phyloP scores from a whole-genome alignment of 2,888 invertebrate species.

The Luffia ferchaultella region DNA sequence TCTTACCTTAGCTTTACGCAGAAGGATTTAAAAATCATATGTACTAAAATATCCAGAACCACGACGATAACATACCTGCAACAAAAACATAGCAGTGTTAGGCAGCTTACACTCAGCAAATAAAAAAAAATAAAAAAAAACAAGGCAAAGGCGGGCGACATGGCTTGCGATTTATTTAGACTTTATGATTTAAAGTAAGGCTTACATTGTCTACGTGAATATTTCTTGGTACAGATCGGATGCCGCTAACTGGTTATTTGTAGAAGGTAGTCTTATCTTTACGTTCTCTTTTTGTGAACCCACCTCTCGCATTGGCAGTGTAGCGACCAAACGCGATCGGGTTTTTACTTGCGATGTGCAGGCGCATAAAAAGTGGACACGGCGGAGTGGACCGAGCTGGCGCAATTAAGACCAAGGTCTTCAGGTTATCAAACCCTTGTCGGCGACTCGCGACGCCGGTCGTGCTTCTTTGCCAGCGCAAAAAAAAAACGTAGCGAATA shows the following conservation, averaged over 20 bases:
- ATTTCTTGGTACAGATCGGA: background rate
- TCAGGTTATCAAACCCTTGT: slow-evolving; percentile 64
- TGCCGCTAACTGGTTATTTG: background rate
- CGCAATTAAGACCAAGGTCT: slow-evolving; percentile 68
- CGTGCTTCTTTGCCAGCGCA: slow-evolving; percentile 50
- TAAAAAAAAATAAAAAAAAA: too few species aligned
- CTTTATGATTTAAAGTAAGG: background rate
- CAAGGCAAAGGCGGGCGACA: too few species aligned
- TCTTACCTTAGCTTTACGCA: too few species aligned
- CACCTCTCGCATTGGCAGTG: background rate
- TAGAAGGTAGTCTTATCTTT: background rate
- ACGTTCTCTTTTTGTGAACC: background rate
- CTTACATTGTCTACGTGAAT: background rate
- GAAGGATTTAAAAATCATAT: too few species aligned
- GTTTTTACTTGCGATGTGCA: slow-evolving; percentile 63
- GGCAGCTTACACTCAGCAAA: too few species aligned
- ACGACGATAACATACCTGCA: too few species aligned
- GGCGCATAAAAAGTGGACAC: slow-evolving; percentile 62
- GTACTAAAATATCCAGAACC: too few species aligned
- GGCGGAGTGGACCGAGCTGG: slow-evolving; percentile 58
- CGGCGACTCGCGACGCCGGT: slow-evolving; percentile 45
- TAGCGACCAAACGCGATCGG: slow-evolving; percentile 8
- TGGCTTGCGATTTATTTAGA: background rate
- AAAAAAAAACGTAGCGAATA: slow-evolving; percentile 61
- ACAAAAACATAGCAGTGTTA: too few species aligned